These are phyloP conservation scores for Prosopocoilus inquinatus DNA, from an alignment of 2,888 invertebrate genomes.

Conservation along the genomic window DNA sequence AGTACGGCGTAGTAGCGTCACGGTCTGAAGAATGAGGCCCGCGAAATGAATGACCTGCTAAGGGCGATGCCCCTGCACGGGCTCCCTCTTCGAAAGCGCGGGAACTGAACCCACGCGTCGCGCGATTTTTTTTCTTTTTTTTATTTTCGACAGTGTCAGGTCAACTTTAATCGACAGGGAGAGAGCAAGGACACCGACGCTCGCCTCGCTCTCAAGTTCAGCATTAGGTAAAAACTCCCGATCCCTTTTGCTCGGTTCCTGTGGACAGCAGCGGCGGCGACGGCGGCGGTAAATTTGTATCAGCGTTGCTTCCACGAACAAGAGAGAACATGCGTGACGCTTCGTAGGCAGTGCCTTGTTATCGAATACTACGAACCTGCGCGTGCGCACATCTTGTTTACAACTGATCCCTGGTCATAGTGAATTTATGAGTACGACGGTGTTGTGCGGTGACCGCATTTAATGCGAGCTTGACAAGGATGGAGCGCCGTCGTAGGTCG, in stretches of 20 bases:
- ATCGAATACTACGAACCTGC: conserved; percentile 49
- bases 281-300: not conserved
- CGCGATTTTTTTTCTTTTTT: too few relatives aligned
- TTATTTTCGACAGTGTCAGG: not conserved
- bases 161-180: not conserved
- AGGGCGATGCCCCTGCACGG: conserved; percentile 7
- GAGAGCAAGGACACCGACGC: not conserved
- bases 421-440: conserved; percentile 17
- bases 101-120: conserved; percentile 13
- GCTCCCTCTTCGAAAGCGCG: too few relatives aligned
- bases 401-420: conserved; percentile 41
- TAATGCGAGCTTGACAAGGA: conserved; percentile 24
- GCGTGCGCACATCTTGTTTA: conserved; percentile 56
- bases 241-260: too few relatives aligned
- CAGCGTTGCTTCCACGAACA: not conserved
- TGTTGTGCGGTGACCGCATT: conserved; percentile 2
- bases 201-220: too few relatives aligned
- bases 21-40: conserved; percentile 12
- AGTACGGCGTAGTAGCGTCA: conserved; percentile 5
- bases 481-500: conserved; percentile 23
- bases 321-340: conserved; percentile 18
- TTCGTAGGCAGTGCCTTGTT: conserved; percentile 25
- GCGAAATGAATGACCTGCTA: conserved; percentile 15
- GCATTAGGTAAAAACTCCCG: not conserved
- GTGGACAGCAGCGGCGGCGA: not conserved